These are phyloP conservation scores for Synanthedon tipuliformis DNA, from an alignment of 2,888 invertebrate species.

Conservation along the genomic window DNA sequence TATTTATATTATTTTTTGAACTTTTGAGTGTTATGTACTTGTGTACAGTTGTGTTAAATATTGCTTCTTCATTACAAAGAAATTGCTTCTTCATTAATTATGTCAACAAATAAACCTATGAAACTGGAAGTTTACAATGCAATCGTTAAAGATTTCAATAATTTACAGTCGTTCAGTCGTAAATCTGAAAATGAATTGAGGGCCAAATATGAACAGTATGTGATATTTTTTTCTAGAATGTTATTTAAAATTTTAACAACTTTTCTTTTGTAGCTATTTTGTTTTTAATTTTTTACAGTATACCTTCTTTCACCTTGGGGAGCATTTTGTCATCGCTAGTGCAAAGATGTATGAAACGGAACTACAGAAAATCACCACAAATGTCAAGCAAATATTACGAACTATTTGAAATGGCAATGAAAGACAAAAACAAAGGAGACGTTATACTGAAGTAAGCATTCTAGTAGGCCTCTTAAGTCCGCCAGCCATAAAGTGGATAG, in stretches of 20 bases:
- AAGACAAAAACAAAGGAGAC: constrained; percentile 63
- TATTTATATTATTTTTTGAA: no score
- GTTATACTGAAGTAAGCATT: constrained; percentile 71
- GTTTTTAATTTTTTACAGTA: constrained; percentile 37
- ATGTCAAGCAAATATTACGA: constrained; percentile 68
- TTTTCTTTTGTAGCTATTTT: not conserved
- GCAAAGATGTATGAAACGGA: constrained; percentile 73
- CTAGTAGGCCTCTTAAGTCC: not conserved
- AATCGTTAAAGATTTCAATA: constrained; percentile 68
- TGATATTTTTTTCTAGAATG: constrained; percentile 3
- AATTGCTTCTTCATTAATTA: not conserved
- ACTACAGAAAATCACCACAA: constrained; percentile 70
- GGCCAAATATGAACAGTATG: constrained; percentile 70
- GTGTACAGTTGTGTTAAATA: no score
- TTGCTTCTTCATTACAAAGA: no score
- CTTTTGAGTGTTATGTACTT: no score
- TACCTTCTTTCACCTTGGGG: constrained; percentile 72
- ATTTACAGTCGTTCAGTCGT: constrained; percentile 66
- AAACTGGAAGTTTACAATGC: constrained; percentile 56
- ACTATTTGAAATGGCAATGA: constrained; percentile 62
- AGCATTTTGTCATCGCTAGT: constrained; percentile 78
- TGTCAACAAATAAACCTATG: constrained; percentile 28
- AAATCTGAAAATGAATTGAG: constrained; percentile 72
- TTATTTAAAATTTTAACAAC: no score
- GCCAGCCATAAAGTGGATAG: no score